Conservation (phyloP, 2,888 invertebrate species). For the Diploptera punctata region DNA sequence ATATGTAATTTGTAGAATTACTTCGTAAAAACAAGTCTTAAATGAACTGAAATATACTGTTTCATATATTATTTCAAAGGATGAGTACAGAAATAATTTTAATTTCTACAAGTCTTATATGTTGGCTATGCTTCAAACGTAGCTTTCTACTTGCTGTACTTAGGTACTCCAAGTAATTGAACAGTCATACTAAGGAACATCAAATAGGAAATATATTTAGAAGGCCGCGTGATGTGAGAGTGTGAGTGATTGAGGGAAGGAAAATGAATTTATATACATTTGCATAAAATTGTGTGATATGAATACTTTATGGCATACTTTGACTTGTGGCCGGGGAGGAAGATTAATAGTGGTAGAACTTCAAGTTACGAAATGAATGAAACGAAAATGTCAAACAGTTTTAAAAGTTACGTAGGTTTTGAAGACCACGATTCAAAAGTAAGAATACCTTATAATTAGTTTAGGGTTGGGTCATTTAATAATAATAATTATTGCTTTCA, state of each 20-base stretch:
- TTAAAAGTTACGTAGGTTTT: slow-evolving; percentile 57
- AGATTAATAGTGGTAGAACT: background rate
- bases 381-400: slow-evolving; percentile 54
- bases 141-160: too few relatives aligned
- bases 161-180: too few relatives aligned
- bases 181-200: too few relatives aligned
- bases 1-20: too few relatives aligned
- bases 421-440: slow-evolving; percentile 57
- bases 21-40: too few relatives aligned
- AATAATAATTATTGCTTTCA: too few relatives aligned
- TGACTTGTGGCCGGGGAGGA: background rate
- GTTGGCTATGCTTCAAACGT: too few relatives aligned
- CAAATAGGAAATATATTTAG: too few relatives aligned
- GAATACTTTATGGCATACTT: background rate
- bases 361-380: slow-evolving; percentile 11
- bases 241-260: background rate
- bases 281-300: background rate
- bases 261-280: background rate
- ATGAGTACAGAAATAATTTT: too few relatives aligned
- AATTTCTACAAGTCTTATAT: too few relatives aligned
- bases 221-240: background rate
- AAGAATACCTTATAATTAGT: slow-evolving; percentile 40
- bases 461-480: background rate
- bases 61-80: too few relatives aligned
- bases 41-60: too few relatives aligned